A percentile compares a stretch with the other conserved stretches of the same genome.
Conservation (phyloP, 2,797 vertebrate species). For the Amblyopsis hoosieri region DNA sequence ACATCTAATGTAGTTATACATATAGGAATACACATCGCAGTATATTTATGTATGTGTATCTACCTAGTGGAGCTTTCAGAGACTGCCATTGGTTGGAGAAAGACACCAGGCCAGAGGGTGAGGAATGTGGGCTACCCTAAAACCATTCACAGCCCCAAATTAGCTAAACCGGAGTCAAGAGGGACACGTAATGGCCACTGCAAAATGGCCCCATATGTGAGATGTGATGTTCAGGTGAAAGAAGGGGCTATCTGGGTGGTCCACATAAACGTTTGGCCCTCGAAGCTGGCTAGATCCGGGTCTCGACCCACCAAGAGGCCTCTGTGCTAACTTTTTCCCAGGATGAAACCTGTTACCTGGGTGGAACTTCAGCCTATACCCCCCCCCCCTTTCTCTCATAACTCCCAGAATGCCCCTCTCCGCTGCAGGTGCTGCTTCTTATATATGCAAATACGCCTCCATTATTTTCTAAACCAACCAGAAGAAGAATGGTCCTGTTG, state of each 20-base stretch:
- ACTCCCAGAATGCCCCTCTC: constrained; percentile 63
- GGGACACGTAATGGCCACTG: constrained; percentile 39
- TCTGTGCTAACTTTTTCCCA: constrained; percentile 28
- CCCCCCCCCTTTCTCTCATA: constrained; percentile 18
- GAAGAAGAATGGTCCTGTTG: constrained; percentile 53
- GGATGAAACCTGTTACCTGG: constrained; percentile 42
- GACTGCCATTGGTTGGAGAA: constrained; percentile 49
- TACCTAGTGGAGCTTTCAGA: constrained; percentile 55
- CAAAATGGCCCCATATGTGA: constrained; percentile 13
- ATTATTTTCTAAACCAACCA: constrained; percentile 70
- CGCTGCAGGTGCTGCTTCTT: constrained; percentile 82
- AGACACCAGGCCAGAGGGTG: background rate
- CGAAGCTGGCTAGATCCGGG: constrained; percentile 31
- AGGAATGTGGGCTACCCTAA: constrained; percentile 29
- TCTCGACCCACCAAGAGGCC: constrained; percentile 34
- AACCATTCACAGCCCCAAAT: constrained; percentile 32
- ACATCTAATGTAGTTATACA: constrained; percentile 31
- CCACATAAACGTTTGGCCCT: constrained; percentile 23
- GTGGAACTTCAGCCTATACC: constrained; percentile 47
- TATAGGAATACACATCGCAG: constrained; percentile 39
- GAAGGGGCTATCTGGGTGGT: constrained; percentile 29
- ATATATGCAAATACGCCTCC: constrained; percentile 84
- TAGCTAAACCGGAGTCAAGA: constrained; percentile 25
- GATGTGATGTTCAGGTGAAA: constrained; percentile 30
- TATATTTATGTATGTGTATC: constrained; percentile 68